Evolutionary conservation across 2,797 vertebrate genomes (phyloP).

Genomic region (Tapirus indicus): DNA sequence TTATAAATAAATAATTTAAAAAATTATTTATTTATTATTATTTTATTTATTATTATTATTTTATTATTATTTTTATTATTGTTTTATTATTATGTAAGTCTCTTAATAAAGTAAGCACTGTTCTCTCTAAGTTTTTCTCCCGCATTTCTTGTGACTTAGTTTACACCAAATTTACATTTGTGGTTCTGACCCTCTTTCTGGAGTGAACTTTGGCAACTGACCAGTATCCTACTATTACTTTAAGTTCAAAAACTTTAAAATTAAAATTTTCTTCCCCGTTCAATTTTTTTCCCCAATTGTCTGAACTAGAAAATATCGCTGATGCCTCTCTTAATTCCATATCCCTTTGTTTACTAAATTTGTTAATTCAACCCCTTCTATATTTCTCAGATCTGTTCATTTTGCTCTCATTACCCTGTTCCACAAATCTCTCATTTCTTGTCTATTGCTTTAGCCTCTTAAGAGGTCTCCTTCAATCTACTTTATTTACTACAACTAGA

Average conservation of each 20-base stretch:
- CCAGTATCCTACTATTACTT: neutral
- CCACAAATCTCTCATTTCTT: neutral
- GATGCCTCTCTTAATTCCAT: neutral
- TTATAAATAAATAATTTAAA: too few relatives aligned
- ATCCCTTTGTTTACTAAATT: neutral
- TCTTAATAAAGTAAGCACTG: neutral
- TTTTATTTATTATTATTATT: conserved; percentile 13
- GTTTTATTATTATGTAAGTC: too few relatives aligned
- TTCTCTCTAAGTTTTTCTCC: neutral
- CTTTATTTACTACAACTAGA: neutral
- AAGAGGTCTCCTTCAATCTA: neutral
- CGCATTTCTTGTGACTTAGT: conserved; percentile 7
- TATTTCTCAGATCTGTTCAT: neutral
- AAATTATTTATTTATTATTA: too few relatives aligned
- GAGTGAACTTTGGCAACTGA: neutral
- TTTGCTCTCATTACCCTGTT: neutral
- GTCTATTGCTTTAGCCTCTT: neutral
- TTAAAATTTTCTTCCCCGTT: conserved; percentile 3
- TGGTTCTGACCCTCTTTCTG: neutral
- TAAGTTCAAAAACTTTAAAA: conserved; percentile 10
- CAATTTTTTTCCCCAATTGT: neutral
- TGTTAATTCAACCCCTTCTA: neutral
- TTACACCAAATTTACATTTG: neutral
- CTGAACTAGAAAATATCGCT: neutral
- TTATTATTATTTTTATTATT: conserved; percentile 35